Conservation (phyloP, 2,888 invertebrate genomes). For the Metellina segmentata region DNA sequence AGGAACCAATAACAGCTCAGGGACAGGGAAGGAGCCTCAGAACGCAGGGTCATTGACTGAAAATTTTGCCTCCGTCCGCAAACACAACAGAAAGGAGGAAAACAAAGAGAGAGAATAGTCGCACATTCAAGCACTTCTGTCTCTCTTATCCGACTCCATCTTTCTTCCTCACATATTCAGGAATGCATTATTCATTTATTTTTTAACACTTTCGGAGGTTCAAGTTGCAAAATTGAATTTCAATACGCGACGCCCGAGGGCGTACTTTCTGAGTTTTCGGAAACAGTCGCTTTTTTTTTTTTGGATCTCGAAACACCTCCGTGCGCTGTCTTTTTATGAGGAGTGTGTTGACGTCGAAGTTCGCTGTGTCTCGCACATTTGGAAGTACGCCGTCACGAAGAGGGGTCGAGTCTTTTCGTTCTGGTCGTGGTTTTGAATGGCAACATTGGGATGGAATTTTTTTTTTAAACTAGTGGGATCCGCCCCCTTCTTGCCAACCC, state of each 20-base stretch:
- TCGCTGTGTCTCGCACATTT: too few relatives aligned
- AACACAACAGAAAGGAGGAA: not conserved
- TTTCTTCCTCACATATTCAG: not conserved
- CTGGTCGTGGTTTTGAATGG: too few relatives aligned
- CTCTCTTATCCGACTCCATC: not conserved
- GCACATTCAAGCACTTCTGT: slow-evolving; percentile 4
- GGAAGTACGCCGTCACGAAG: too few relatives aligned
- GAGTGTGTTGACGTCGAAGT: slow-evolving; percentile 19
- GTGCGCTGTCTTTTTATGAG: not conserved
- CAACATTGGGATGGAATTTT: too few relatives aligned
- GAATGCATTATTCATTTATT: slow-evolving; percentile 20
- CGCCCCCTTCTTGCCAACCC: too few relatives aligned
- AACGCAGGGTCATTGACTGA: slow-evolving; percentile 30
- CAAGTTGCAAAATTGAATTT: slow-evolving; percentile 26
- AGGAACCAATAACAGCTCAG: not conserved
- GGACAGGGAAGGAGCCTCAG: slow-evolving; percentile 9
- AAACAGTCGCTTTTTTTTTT: too few relatives aligned
- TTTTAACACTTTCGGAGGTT: slow-evolving; percentile 32
- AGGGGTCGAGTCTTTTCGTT: too few relatives aligned
- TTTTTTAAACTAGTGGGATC: too few relatives aligned
- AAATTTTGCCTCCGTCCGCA: slow-evolving; percentile 11
- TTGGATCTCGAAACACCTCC: not conserved
- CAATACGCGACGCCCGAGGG: not conserved
- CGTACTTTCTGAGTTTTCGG: too few relatives aligned
- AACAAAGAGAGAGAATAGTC: not conserved